Evolutionary conservation across 2,797 vertebrate genomes (phyloP).

Genomic region (Margarornis squamiger): DNA sequence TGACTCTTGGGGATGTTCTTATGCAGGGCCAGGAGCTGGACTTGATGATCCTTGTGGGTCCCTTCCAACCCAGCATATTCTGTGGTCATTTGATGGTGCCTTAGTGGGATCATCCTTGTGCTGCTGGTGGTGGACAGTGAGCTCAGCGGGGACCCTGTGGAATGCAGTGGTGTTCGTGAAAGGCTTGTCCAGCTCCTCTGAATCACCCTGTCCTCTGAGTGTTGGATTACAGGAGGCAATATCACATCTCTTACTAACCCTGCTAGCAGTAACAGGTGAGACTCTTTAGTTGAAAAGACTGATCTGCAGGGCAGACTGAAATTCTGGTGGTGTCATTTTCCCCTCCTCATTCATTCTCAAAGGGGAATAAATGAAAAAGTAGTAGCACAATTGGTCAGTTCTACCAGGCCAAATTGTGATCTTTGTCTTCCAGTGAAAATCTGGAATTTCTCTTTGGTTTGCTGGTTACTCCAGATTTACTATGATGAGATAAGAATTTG

Average conservation of each 20-base stretch:
- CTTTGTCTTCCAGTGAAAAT: not conserved
- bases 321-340: not conserved
- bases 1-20: not conserved
- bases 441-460: not conserved
- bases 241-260: not conserved
- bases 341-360: accelerated
- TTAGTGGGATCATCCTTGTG: accelerated
- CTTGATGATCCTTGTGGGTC: not conserved
- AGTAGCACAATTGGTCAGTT: not conserved
- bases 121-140: not conserved
- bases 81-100: not conserved
- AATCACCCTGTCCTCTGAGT: not conserved
- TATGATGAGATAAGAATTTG: not conserved
- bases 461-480: not conserved
- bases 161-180: accelerated
- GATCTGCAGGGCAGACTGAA: not conserved
- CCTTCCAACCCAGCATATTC: not conserved
- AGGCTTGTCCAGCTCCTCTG: not conserved
- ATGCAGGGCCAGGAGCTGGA: not conserved
- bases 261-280: not conserved
- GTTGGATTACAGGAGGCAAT: not conserved
- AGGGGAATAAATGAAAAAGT: not conserved
- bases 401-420: not conserved
- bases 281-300: not conserved
- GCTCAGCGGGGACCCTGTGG: not conserved